phyloP scores from a whole-genome alignment of 1,140 invertebrate genomes.

The Drosophila navojoa region DNA sequence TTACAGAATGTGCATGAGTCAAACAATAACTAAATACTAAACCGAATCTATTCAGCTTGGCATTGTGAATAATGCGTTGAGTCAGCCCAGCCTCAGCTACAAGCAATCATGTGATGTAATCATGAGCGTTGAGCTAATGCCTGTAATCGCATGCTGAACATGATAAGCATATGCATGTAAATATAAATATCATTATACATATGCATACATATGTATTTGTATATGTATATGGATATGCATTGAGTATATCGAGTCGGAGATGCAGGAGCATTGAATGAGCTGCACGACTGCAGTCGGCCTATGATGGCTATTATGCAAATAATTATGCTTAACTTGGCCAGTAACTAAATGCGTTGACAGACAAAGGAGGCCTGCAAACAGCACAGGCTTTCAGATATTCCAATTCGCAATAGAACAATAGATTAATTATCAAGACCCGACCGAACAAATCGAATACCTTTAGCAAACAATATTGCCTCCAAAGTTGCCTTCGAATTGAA shows the following conservation, averaged over 20 bases:
- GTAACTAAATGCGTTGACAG: neutral
- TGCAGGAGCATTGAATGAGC: neutral
- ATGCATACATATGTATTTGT: too few relatives aligned
- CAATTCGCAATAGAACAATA: neutral
- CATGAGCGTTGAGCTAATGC: neutral
- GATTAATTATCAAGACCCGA: slow-evolving; percentile 3
- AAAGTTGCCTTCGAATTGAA: neutral
- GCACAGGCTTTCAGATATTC: neutral
- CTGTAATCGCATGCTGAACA: neutral
- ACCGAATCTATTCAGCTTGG: neutral
- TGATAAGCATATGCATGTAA: neutral
- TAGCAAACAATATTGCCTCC: neutral
- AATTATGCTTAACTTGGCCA: slow-evolving; percentile 8
- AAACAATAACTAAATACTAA: neutral
- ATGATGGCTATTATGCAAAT: slow-evolving; percentile 6
- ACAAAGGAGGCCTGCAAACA: neutral
- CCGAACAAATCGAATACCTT: neutral
- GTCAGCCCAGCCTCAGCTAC: neutral
- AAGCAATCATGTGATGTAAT: neutral
- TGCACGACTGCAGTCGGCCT: neutral
- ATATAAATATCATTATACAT: neutral
- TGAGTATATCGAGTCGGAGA: neutral
- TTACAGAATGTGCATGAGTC: slow-evolving; percentile 13
- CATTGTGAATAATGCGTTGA: neutral
- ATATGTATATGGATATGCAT: neutral